Evolutionary conservation across 2,888 invertebrate species (phyloP), one percentile per base, ranked within the genome.

Genomic region (Heterodera filipjevi): DNA sequence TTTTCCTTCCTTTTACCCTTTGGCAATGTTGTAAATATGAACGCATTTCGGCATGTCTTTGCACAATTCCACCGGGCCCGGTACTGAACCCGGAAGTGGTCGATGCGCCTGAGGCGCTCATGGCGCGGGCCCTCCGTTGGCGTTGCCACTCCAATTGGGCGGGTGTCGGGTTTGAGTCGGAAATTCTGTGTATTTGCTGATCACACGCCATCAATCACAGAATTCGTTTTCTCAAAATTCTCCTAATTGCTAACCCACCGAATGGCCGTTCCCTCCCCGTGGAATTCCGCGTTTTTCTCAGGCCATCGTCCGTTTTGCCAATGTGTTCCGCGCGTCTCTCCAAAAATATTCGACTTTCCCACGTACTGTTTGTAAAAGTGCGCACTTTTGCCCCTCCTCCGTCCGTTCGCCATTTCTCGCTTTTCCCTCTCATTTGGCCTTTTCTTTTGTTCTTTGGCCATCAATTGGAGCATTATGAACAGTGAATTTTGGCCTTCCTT

Each of bases 21-120:
- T 75, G 75, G 68, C 75, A 75, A 44, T 75, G 75, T 19, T 66
- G 32, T 27, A 75, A 33, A 44, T 75, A 75, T 27, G 75, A 39
- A 22, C 75, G 53, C 75, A 75, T 75, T 64, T 75, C 75, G 19
- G 75, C 66, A 66, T 75, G 75, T 64, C 68, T 53, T 53, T 75
- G 75, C 68, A 75, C 75, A 66, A 75, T 75, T 64, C 68, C 68
- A 10, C 68, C 68, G 16, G 66, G 32, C 16, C 75, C 75, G 14
- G 66, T 19, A 12, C 66, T 12, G 32, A 32, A 33, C 16, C 75
- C 75, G 44, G 30, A 22, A 22, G 75, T 66, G 46, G 66, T 75
- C 33, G 68, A 66, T 1, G 64, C 64, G 44, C 49, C 44, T 10
- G 75, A 49, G 44, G 75, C 44, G 30, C 68, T 66, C 19, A 49